These are phyloP conservation scores for Cinclus cinclus DNA, from an alignment of 2,113 vertebrate species.

Conservation along the genomic window DNA sequence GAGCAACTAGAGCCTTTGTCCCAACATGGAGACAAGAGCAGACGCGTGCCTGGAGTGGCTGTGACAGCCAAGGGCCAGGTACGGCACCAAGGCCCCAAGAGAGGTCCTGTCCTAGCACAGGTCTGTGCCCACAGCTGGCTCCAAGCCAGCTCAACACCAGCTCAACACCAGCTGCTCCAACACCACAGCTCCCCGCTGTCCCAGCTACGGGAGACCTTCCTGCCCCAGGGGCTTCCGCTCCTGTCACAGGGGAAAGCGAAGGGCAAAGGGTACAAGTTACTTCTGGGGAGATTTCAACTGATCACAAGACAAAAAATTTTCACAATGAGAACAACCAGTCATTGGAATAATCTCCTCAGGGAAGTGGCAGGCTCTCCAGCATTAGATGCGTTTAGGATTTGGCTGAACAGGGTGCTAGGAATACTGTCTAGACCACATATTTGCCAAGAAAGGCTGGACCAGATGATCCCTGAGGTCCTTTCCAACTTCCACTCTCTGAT, in stretches of 20 bases:
- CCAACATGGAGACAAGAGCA: accelerated
- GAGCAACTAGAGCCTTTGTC: neutral
- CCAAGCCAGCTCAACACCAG: neutral
- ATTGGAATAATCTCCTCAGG: neutral
- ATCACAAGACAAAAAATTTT: neutral
- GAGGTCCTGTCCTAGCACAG: neutral
- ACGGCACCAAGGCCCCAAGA: too few species aligned
- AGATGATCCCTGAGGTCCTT: neutral
- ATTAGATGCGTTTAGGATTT: neutral
- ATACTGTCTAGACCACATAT: neutral
- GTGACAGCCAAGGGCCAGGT: accelerated
- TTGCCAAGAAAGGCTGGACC: neutral
- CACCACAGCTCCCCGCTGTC: accelerated
- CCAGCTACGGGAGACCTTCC: neutral
- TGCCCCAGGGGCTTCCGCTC: neutral
- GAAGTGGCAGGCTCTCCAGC: neutral
- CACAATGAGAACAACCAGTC: neutral
- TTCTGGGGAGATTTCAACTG: neutral
- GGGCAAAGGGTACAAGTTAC: neutral
- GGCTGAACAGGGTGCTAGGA: neutral
- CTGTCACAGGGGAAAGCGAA: neutral
- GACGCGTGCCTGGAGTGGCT: accelerated
- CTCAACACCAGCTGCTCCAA: neutral
- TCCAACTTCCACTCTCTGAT: neutral
- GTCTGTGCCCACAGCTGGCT: neutral